Evolutionary conservation across 2,797 vertebrate species (phyloP), one percentile per base, ranked within the genome.

Genomic region (Melanotaenia nigrans): DNA sequence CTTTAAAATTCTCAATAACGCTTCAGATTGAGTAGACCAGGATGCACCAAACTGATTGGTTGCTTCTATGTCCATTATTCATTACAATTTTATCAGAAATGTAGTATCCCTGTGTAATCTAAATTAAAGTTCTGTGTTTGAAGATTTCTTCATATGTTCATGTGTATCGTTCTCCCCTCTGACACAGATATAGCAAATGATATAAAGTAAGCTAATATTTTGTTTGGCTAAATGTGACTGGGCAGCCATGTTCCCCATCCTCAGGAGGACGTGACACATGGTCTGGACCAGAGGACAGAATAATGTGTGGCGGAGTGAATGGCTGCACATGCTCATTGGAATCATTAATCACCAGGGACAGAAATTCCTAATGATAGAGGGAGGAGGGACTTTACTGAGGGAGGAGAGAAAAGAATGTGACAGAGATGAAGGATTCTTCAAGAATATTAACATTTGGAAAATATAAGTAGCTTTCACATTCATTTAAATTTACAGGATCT

Each of bases 301-400:
- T 90, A 88, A 91, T 87, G 85, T 89, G 85, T 85, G 86, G 83
- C 84, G 79, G 83, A 88, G 88, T 90, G 89, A 92, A 84, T 87
- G 87, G 91, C 87, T 91, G 86, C 91, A 90, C 90, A 87, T 90
- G 87, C 89, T 93, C 93, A 91, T 93, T 93, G 92, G 90, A 88
- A 79, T 92, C 92, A 93, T 93, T 94, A 93, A 92, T 94, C 92
- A 93, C 78, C 67, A 51, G 88, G 81, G 90, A 89, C 90, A 89
- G 91, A 87, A 84, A 90, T 81, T 85, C 76, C 83, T 89, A 91
- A 92, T 87, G 90, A 90, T 89, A 83, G 83, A 82, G 79, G 77
- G 85, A 89, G 78, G 77, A 86, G 84, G 83, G 83, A 81, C 83
- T 90, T 85, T 69, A 76, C 77, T 32, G 65, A 75, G 67, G 81